Conservation (phyloP, 2,888 invertebrate species). For the Drosophila histrio region DNA sequence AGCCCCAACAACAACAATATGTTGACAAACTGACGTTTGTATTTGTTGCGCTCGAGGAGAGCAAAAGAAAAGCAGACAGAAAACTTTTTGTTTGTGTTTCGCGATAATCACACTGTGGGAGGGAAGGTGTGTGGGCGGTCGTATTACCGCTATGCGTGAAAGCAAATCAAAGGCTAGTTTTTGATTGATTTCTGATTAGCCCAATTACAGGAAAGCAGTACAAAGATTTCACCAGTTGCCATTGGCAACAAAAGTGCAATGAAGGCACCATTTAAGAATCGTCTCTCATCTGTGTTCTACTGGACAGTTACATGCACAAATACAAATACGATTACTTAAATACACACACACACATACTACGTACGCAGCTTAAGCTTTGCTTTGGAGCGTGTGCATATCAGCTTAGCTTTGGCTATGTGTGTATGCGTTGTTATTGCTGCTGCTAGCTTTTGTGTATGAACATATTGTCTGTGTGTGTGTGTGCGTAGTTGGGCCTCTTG, state of each 20-base stretch:
- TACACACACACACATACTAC: conserved; percentile 5
- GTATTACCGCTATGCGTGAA: conserved; percentile 5
- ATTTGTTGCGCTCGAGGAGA: conserved; percentile 60
- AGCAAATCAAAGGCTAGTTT: background rate
- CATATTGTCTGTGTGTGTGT: conserved; percentile 8
- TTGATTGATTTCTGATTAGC: conserved; percentile 46
- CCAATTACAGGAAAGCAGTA: conserved; percentile 17
- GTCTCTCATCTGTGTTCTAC: conserved; percentile 21
- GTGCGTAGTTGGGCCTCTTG: conserved; percentile 12
- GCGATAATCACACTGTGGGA: conserved; percentile 11
- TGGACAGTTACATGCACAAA: conserved; percentile 43
- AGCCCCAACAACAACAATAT: conserved; percentile 32
- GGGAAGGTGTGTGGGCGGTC: background rate
- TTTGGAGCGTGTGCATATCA: conserved; percentile 46
- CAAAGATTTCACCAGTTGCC: conserved; percentile 1
- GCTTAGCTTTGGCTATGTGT: conserved; percentile 42
- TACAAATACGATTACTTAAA: conserved; percentile 20
- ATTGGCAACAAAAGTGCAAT: conserved; percentile 9
- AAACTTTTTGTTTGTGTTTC: conserved; percentile 9
- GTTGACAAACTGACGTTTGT: conserved; percentile 52
- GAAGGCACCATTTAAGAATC: conserved; percentile 7
- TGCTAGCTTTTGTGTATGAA: conserved; percentile 10
- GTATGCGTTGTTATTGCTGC: conserved; percentile 31
- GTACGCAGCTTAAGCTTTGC: conserved; percentile 48
- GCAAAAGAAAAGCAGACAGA: conserved; percentile 3